Evolutionary conservation across 2,888 invertebrate species (phyloP).

Genomic region (Caenorhabditis virilis): DNA sequence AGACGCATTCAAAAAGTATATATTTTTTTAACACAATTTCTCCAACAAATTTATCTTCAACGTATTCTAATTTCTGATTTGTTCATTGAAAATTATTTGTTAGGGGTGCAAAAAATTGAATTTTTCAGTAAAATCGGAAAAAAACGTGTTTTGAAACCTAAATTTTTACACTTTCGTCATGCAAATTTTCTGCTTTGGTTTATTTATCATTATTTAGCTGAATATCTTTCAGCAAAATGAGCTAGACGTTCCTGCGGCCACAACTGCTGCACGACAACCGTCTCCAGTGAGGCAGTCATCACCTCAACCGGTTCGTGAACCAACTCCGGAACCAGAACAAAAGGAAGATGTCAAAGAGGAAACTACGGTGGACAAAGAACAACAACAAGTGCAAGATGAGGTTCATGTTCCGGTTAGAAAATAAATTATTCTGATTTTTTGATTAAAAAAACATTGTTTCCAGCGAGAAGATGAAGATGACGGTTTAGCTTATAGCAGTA

Average conservation of each 20-base stretch:
- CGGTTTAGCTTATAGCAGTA: not conserved
- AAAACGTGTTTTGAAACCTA: not conserved
- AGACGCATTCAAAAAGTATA: no score
- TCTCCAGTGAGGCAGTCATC: constrained; percentile 22
- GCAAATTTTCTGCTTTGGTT: no score
- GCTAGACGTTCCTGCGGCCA: constrained; percentile 2
- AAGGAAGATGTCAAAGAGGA: constrained; percentile 19
- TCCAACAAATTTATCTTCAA: no score
- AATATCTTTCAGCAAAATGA: not conserved
- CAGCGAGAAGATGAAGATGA: constrained; percentile 13
- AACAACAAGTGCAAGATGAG: constrained; percentile 18
- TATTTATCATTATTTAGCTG: no score
- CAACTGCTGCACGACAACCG: constrained; percentile 21
- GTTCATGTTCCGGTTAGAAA: constrained; percentile 14
- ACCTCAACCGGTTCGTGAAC: constrained; percentile 17
- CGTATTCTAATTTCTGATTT: no score
- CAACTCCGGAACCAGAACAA: constrained; percentile 9
- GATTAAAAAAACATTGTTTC: constrained; percentile 3
- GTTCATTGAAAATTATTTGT: no score
- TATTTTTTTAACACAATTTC: no score
- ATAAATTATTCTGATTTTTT: not conserved
- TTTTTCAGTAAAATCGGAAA: not conserved
- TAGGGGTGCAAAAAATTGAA: not conserved
- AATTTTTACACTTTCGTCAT: no score
- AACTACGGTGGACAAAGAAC: constrained; percentile 11